Base-by-base conservation (phyloP, 92 coral and sea anemone species). In the Nematostella vectensis region DNA sequence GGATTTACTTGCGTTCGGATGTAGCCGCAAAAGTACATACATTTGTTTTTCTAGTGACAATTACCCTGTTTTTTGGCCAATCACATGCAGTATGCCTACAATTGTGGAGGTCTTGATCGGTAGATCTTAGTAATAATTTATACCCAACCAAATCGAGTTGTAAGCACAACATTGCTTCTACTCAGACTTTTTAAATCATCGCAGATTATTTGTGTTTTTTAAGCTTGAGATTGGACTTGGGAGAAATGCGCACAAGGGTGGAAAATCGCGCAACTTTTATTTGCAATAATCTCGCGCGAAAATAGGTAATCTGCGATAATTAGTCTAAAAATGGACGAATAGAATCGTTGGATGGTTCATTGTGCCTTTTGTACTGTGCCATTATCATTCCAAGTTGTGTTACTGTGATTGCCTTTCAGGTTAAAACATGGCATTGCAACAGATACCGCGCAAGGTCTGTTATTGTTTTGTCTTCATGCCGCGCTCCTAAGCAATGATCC, bases 71-170 rank as follows among this genome's bases (percentile, higher is more conserved):
- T 67, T 58, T 71, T 48, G 65, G 50, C 95, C 95, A 85, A 85
- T 85, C 75, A 85, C 61, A 62, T 50, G 62, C 48, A 58, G 76
- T 31, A 51, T 58, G 55, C 44, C 65, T 48, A 60, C 68, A 55
- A 59, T 61, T 55, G 62, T 21, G 64, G 58, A 57, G 50, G 52
- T 38, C 57, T 59, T 61, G 63, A 47, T 62, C 55, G 56, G 68
- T 50, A 55, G 62, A 47, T n/a, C 63, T 50, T 50, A 67, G 77
- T 64, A 80, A 80, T 85, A 80, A 85, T 85, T 85, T 79, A 85
- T 31, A 47, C 45, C 50, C 45, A 67, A 72, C 80, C 82, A 68
- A n/a, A n/a, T n/a, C n/a, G n/a, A n/a, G n/a, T n/a, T n/a, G n/a
- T n/a, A n/a, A n/a, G n/a, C n/a, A n/a, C n/a, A n/a, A n/a, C n/a